phyloP scores from a whole-genome alignment of 2,113 vertebrate species.

The Genyomyrus donnyi region DNA sequence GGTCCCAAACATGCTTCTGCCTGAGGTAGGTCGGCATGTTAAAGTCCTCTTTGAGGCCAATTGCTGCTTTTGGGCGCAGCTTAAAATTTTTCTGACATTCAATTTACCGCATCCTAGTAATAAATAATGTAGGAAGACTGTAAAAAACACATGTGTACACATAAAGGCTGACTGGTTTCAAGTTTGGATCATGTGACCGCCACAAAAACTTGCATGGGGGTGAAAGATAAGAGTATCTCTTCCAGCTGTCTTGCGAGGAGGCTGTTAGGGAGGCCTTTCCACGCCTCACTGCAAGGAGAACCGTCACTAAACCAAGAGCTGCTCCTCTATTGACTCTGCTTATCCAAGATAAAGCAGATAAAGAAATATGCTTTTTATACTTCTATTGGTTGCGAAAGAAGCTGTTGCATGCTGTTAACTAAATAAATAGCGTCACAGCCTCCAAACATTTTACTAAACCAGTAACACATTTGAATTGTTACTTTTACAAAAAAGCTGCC shows the following conservation, averaged over 20 bases:
- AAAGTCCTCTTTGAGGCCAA: neutral
- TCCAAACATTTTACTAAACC: neutral
- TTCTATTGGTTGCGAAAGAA: neutral
- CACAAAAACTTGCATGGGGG: slow-evolving; percentile 39
- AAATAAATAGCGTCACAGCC: neutral
- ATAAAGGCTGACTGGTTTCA: neutral
- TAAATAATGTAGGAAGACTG: neutral
- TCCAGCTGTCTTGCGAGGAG: slow-evolving; percentile 8
- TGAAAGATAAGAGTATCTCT: slow-evolving; percentile 53
- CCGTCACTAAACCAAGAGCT: neutral
- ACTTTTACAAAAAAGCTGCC: neutral
- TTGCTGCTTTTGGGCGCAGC: neutral
- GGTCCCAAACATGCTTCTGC: slow-evolving; percentile 31
- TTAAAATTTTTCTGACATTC: neutral
- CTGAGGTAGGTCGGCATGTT: neutral
- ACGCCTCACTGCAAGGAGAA: neutral
- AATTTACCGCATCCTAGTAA: neutral
- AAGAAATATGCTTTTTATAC: neutral
- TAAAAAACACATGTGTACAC: neutral
- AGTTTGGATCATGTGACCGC: slow-evolving; percentile 17
- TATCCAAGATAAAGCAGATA: neutral
- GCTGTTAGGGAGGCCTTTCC: neutral
- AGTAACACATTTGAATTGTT: neutral
- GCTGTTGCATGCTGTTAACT: neutral
- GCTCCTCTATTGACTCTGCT: neutral